A percentile compares a stretch with the other conserved stretches of the same genome.
These are phyloP conservation scores for Promerops cafer DNA, from an alignment of 2,113 vertebrate genomes.

Conservation along the genomic window DNA sequence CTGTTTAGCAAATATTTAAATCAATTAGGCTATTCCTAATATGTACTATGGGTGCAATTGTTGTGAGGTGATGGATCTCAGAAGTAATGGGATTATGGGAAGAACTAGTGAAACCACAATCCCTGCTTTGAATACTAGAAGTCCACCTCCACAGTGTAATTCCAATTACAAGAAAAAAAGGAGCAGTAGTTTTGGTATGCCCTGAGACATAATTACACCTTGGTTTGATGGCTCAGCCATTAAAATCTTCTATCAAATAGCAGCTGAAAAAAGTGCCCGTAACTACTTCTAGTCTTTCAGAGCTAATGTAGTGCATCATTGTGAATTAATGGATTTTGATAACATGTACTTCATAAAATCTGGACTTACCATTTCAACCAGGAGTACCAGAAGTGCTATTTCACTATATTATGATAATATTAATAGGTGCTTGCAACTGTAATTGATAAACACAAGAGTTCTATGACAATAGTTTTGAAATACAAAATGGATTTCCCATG, in stretches of 20 bases:
- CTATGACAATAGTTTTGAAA: not conserved
- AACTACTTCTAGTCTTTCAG: not conserved
- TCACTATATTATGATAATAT: not conserved
- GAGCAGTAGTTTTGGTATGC: not conserved
- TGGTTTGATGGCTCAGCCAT: not conserved
- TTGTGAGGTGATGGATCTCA: not conserved
- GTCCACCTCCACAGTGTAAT: not conserved
- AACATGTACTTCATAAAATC: not conserved
- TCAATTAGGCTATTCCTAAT: not conserved
- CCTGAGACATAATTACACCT: not conserved
- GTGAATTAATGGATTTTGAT: not conserved
- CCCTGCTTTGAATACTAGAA: not conserved
- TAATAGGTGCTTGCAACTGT: not conserved
- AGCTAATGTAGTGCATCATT: not conserved
- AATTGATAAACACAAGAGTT: not conserved
- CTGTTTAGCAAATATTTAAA: not conserved
- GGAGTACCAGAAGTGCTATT: not conserved
- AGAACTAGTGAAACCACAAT: not conserved
- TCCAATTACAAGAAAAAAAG: not conserved
- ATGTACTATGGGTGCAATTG: not conserved
- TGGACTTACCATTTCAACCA: not conserved
- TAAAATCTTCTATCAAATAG: not conserved
- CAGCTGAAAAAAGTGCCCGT: not conserved
- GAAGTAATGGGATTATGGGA: not conserved
- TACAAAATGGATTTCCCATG: not conserved